Percentiles rank a stretch among this genome's conserved stretches.
Conservation (phyloP, 1,140 invertebrate genomes). For the Helicoverpa zea region DNA sequence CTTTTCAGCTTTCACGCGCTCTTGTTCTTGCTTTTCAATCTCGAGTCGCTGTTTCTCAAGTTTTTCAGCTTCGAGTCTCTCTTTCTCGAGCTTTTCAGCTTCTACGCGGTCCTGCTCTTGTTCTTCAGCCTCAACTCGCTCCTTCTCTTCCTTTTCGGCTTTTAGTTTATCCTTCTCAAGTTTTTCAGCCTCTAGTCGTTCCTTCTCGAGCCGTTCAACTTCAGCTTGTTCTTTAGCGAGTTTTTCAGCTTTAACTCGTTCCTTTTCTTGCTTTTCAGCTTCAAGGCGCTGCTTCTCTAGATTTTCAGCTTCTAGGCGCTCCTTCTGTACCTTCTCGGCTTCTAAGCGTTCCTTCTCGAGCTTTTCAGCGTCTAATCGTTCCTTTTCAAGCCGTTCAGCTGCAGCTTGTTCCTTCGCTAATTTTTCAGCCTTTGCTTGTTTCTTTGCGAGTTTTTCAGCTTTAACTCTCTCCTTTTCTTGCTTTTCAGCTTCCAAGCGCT, state of each 20-base stretch:
- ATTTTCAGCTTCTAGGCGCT: slow-evolving; percentile 27
- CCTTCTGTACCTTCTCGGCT: slow-evolving; percentile 46
- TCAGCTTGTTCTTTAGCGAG: slow-evolving; percentile 55
- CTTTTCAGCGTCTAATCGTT: background rate
- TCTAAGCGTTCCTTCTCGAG: slow-evolving; percentile 1
- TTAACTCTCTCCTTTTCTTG: slow-evolving; percentile 52
- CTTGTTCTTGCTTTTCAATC: background rate
- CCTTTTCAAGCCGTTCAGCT: background rate
- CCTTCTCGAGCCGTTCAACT: slow-evolving; percentile 53
- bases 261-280: slow-evolving; percentile 52
- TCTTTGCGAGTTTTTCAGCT: background rate
- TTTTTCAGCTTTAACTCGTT: slow-evolving; percentile 59
- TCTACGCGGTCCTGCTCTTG: background rate
- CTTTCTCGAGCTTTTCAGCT: slow-evolving; percentile 50
- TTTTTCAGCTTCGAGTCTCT: slow-evolving; percentile 47
- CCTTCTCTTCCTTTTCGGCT: background rate
- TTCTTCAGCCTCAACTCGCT: slow-evolving; percentile 51
- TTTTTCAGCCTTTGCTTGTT: slow-evolving; percentile 45
- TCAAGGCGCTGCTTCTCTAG: slow-evolving; percentile 37
- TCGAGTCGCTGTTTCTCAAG: slow-evolving; percentile 30
- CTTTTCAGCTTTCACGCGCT: slow-evolving; percentile 1
- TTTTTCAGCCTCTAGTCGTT: slow-evolving; percentile 54
- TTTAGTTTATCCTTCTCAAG: background rate
- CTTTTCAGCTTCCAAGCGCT: slow-evolving; percentile 41
- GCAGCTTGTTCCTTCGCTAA: slow-evolving; percentile 6